phyloP scores from a whole-genome alignment of 1,140 invertebrate species.

The Psilanteris sp. region DNA sequence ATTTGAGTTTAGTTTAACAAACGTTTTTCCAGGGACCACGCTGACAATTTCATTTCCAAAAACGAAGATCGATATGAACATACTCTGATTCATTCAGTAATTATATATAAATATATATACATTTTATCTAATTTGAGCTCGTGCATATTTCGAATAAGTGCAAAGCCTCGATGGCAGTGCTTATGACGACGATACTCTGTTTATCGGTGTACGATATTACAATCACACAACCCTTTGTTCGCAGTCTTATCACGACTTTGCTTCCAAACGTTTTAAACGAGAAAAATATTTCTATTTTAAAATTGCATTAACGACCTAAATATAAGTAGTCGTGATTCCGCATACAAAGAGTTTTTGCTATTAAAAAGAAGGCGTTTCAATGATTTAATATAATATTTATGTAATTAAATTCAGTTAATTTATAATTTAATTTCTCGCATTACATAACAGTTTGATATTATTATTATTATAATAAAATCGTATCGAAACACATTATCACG shows the following conservation, averaged over 20 bases:
- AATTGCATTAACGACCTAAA: constrained; percentile 8
- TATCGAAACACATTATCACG: background rate
- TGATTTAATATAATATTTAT: too few relatives aligned
- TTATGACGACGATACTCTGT: constrained; percentile 47
- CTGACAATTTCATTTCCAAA: constrained; percentile 17
- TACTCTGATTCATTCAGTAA: constrained; percentile 37
- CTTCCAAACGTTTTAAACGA: constrained; percentile 5
- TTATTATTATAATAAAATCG: too few relatives aligned
- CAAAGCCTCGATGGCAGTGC: constrained; percentile 41
- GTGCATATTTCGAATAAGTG: constrained; percentile 41
- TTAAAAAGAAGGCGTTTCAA: constrained; percentile 7
- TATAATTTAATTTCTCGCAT: too few relatives aligned
- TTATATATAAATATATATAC: constrained; percentile 56
- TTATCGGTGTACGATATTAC: constrained; percentile 25
- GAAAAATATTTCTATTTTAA: constrained; percentile 17
- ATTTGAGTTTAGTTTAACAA: background rate
- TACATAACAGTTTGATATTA: too few relatives aligned
- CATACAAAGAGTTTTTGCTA: constrained; percentile 9
- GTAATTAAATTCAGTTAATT: too few relatives aligned
- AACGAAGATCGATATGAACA: constrained; percentile 48
- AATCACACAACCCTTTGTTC: constrained; percentile 25
- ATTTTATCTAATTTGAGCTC: constrained; percentile 51
- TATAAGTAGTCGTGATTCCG: constrained; percentile 1
- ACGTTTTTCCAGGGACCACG: constrained; percentile 8
- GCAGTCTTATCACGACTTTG: background rate